A percentile compares a stretch with the other conserved stretches of the same genome.
phyloP scores from a whole-genome alignment of 2,888 invertebrate species.

The Hirtodrosophila trivittata region DNA sequence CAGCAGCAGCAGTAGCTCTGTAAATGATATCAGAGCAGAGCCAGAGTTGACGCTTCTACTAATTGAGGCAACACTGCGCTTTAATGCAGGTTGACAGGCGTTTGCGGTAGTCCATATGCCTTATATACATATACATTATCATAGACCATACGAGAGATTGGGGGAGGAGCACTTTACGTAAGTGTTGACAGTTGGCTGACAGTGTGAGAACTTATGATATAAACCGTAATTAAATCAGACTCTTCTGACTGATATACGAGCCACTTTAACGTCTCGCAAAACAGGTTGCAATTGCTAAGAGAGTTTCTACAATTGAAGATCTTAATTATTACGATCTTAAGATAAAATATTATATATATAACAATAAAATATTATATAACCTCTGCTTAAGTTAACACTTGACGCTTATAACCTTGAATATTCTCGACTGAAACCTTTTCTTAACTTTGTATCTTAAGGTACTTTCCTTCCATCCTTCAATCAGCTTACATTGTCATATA shows the following conservation, averaged over 20 bases:
- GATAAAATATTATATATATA: no score
- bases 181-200: constrained; percentile 20
- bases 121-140: constrained; percentile 7
- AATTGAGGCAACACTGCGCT: constrained; percentile 52
- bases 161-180: not conserved
- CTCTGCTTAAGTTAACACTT: no score
- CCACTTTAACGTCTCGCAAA: not conserved
- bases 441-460: no score
- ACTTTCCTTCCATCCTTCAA: no score
- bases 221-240: constrained; percentile 28
- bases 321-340: no score
- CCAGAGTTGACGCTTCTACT: constrained; percentile 41
- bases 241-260: not conserved
- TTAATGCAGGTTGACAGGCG: constrained; percentile 52
- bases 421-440: no score
- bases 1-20: constrained; percentile 15
- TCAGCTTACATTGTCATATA: no score
- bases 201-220: constrained; percentile 22
- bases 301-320: no score
- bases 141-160: constrained; percentile 6
- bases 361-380: no score
- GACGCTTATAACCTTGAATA: no score
- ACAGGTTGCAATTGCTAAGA: not conserved
- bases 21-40: constrained; percentile 45
- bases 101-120: constrained; percentile 39